Evolutionary conservation across 2,113 vertebrate species (phyloP), one percentile per base, ranked within the genome.

Genomic region (Notothenia rossii): DNA sequence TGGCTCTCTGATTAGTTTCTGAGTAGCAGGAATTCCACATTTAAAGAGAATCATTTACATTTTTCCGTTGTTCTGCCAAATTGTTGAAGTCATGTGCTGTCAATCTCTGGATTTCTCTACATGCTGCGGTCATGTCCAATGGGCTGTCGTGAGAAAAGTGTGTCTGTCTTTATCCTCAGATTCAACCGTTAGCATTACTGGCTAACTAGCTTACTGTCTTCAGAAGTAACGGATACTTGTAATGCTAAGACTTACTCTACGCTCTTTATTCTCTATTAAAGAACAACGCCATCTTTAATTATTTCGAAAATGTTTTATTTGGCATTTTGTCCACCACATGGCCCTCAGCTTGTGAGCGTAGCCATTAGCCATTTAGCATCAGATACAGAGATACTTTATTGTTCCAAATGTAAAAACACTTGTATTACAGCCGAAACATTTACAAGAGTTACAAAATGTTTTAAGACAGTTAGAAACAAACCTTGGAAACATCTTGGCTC

Each of bases 1-100:
- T 18, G 40, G 65, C 12, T 50, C 50, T 49, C 73, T 75, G 79
- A 86, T 83, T 81, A 82, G 71, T 80, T 88, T 81, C 67, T 78
- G 69, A 87, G 86, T 84, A 82, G 72, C 71, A 72, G 77, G 89
- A 91, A 89, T 83, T 87, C 85, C 77, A 82, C 56, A 20, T 81
- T 64, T 18, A 62, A 66, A 45, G 15, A 53, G 45, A 48, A 56
- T 68, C 33, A 46, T 66, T 70, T 6, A 15, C 46, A 48, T 63
- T 67, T 74, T 59, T 7, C 7, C 72, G 25, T 15, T 45, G 15
- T 75, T 70, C 22, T 29, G 55, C 71, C 51, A 76, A 83, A 82
- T 76, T 56, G 49, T 59, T 63, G 3, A 53, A 60, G 55, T 53
- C 50, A 7, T 63, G 14, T 48, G 14, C 60, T 29, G 55, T 56